Conservation (phyloP, 2,797 vertebrate species). For the Syngnathus rostellatus region DNA sequence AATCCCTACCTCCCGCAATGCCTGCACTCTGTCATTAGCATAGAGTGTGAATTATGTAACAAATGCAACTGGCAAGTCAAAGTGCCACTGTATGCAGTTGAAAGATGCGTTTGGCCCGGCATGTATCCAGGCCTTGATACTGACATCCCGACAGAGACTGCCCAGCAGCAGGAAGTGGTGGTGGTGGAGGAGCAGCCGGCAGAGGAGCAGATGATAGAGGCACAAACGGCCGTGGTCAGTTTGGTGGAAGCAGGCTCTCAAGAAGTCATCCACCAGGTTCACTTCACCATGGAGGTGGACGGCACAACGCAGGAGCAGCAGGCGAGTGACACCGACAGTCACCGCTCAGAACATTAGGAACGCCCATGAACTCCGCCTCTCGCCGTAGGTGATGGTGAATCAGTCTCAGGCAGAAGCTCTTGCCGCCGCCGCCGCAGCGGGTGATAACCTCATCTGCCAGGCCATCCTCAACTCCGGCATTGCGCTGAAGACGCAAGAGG, state of each 20-base stretch:
- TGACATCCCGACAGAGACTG: constrained; percentile 14
- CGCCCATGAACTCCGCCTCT: not conserved
- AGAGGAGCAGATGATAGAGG: constrained; percentile 52
- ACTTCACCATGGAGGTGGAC: constrained; percentile 84
- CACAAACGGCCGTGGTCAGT: constrained; percentile 75
- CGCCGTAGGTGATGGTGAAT: constrained; percentile 57
- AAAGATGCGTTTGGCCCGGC: constrained; percentile 1
- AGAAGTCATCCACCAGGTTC: constrained; percentile 84
- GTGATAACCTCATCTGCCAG: constrained; percentile 85
- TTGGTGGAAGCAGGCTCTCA: constrained; percentile 80
- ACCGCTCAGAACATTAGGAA: not conserved
- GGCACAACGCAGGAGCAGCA: constrained; percentile 67
- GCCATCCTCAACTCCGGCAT: constrained; percentile 93
- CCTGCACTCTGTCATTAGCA: not conserved
- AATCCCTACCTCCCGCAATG: not conserved
- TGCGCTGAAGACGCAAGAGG: constrained; percentile 68
- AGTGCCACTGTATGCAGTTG: not conserved
- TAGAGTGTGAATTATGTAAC: not conserved
- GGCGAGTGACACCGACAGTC: constrained; percentile 19
- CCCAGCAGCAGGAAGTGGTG: constrained; percentile 38
- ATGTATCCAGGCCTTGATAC: constrained; percentile 38
- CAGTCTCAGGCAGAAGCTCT: constrained; percentile 68
- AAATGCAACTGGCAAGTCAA: not conserved
- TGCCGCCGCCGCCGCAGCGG: constrained; percentile 61
- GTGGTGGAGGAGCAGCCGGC: constrained; percentile 45